A percentile compares a stretch with the other conserved stretches of the same genome.
These are phyloP conservation scores for Microctenopoma steveboyesi DNA, from an alignment of 2,797 vertebrate genomes.

Conservation along the genomic window DNA sequence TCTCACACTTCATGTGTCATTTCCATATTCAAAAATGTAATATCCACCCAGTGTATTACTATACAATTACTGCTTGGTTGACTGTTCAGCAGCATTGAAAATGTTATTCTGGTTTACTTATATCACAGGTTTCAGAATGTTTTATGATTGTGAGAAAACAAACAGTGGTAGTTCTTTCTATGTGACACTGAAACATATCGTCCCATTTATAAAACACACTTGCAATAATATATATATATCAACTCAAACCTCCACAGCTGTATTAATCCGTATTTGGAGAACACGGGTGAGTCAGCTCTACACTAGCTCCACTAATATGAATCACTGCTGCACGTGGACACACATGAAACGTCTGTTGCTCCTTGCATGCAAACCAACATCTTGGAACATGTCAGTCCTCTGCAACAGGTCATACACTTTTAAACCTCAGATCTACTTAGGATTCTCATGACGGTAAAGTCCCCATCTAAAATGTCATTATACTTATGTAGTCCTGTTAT, in stretches of 20 bases:
- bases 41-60: no score
- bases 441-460: slow-evolving; percentile 21
- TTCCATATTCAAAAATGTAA: background rate
- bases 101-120: background rate
- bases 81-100: background rate
- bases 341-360: slow-evolving; percentile 39
- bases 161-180: slow-evolving; percentile 50
- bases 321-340: slow-evolving; percentile 62
- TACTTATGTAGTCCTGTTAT: background rate
- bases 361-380: slow-evolving; percentile 22
- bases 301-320: slow-evolving; percentile 40
- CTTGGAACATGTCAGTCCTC: slow-evolving; percentile 31
- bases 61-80: background rate
- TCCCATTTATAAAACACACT: slow-evolving; percentile 13
- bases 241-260: slow-evolving; percentile 24
- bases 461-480: slow-evolving; percentile 22
- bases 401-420: slow-evolving; percentile 61
- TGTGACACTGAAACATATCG: slow-evolving; percentile 75
- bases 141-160: background rate
- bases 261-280: slow-evolving; percentile 43
- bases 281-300: slow-evolving; percentile 49
- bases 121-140: background rate
- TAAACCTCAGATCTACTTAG: slow-evolving; percentile 60
- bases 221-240: slow-evolving; percentile 30
- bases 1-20: background rate